Evolutionary conservation across 2,888 invertebrate species (phyloP).

Genomic region (Platyscelio sp.): DNA sequence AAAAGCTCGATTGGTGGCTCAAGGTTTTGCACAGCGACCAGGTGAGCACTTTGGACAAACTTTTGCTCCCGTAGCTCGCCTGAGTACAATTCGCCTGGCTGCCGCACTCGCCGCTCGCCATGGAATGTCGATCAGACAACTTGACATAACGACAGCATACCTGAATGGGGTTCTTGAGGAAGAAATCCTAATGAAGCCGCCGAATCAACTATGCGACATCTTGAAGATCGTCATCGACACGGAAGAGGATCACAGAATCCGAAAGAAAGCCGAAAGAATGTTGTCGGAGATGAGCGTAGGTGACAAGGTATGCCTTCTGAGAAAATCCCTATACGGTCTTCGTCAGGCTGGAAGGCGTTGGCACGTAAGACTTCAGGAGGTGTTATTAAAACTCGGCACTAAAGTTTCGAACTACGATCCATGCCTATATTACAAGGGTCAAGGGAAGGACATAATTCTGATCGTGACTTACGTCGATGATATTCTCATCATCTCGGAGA

Average conservation of each 20-base stretch:
- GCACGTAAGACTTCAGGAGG: neutral
- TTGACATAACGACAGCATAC: constrained; percentile 15
- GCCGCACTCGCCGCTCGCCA: constrained; percentile 9
- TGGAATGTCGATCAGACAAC: neutral
- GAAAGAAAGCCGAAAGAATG: neutral
- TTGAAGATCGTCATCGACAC: neutral
- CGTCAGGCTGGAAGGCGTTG: constrained; percentile 16
- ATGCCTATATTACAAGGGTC: neutral
- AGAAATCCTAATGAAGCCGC: constrained; percentile 19
- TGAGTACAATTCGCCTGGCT: constrained; percentile 3
- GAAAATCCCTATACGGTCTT: constrained; percentile 24
- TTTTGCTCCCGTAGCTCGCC: constrained; percentile 18
- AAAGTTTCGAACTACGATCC: neutral
- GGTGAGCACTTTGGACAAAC: neutral
- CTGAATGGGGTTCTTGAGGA: constrained; percentile 24
- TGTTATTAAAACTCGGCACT: neutral
- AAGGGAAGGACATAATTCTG: neutral
- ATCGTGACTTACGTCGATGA: neutral
- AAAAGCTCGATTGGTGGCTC: constrained; percentile 28
- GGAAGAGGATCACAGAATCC: neutral
- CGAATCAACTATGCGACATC: neutral
- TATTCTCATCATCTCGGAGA: neutral
- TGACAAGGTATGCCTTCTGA: neutral
- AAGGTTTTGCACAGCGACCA: constrained; percentile 19
- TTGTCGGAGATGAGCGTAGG: neutral